Evolutionary conservation across 2,797 vertebrate species (phyloP), one percentile per base, ranked within the genome.

Genomic region (Muraenolepis orangiensis): DNA sequence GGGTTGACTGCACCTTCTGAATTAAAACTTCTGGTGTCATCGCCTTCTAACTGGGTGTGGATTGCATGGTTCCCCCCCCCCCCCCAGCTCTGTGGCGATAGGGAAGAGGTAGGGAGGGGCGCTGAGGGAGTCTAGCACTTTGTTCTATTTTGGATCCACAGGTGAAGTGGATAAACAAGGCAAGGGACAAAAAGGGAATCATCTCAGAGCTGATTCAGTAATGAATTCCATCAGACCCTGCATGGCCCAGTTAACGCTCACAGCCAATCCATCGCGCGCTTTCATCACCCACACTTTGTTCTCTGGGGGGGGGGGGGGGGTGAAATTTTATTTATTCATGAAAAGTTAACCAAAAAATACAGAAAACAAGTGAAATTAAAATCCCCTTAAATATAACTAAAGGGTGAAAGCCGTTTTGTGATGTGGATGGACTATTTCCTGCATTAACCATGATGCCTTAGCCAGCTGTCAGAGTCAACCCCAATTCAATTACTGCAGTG

Each of bases 131-230:
- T 68, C 66, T 3, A 26, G 69, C 70, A 73, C 67, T 74, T 30
- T 7, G 57, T 26, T 26, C 57, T 64, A 26, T 28, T 38, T 61
- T 69, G 66, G 71, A 78, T 71, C 57, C 2, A 64, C n/a, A 10
- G 57, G 57, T 64, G n/a, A 26, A 64, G 57, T 64, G 57, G 57
- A 64, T 64, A 64, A 64, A 64, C 57, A 64, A 64, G 57, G n/a
- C 57, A 64, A 64, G 57, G 23, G 57, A 64, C 57, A 64, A 68
- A 74, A 67, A 80, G 74, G n/a, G 31, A 78, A 70, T 76, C 75
- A 81, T 78, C 76, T 72, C 51, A n/a, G 40, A 34, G 40, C 69
- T 72, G 74, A 78, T 81, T 76, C 72, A 29, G 34, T 72, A 72
- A 77, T 42, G 69, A 70, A 83, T 66, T 26, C 31, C 18, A 10